phyloP scores from a whole-genome alignment of 2,888 invertebrate genomes.

The Dynastes tityus region DNA sequence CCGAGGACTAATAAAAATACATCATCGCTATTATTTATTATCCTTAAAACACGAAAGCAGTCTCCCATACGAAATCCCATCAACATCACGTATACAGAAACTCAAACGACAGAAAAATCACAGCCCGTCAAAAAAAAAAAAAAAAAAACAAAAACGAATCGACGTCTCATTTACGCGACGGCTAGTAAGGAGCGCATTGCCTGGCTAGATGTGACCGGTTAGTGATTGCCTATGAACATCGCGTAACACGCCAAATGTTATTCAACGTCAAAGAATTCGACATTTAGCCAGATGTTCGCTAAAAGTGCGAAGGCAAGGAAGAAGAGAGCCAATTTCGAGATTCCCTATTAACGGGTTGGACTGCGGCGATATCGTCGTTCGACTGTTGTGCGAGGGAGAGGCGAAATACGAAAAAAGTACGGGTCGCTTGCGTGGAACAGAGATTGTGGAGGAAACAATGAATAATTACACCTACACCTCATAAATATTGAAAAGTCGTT shows the following conservation, averaged over 20 bases:
- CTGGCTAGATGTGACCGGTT: too few relatives aligned
- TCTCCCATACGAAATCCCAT: not conserved
- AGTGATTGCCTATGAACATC: not conserved
- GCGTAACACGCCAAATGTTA: constrained; percentile 19
- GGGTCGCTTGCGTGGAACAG: constrained; percentile 2
- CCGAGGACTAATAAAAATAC: too few relatives aligned
- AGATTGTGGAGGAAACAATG: constrained; percentile 45
- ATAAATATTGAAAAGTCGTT: constrained; percentile 44
- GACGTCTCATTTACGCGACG: not conserved
- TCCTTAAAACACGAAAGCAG: not conserved
- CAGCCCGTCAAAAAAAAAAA: not conserved
- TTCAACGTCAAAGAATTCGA: constrained; percentile 44
- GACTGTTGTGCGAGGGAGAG: not conserved
- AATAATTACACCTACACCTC: constrained; percentile 50
- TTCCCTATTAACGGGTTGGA: not conserved
- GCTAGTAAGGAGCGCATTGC: not conserved
- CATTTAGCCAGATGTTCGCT: constrained; percentile 42
- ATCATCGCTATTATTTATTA: constrained; percentile 6
- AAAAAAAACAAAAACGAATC: not conserved
- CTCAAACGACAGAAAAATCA: not conserved
- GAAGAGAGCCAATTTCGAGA: constrained; percentile 26
- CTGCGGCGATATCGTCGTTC: constrained; percentile 1
- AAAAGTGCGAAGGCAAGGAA: constrained; percentile 1
- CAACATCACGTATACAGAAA: not conserved
- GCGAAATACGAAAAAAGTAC: not conserved